phyloP scores from a whole-genome alignment of 2,888 invertebrate genomes.

The Tinea pellionella region DNA sequence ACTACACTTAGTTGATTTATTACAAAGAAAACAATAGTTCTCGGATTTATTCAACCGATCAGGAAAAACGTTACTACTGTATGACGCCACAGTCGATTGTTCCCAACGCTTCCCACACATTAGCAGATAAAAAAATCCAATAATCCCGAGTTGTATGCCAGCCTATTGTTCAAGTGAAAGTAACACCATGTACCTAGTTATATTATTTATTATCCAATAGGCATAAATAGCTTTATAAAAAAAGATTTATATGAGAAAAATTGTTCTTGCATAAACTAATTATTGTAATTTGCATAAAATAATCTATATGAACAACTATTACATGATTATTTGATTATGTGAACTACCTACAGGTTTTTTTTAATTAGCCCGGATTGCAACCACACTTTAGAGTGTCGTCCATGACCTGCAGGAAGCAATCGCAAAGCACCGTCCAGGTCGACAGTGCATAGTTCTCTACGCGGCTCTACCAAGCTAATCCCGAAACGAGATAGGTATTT shows the following conservation, averaged over 20 bases:
- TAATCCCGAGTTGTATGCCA: not conserved
- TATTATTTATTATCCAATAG: slow-evolving; percentile 4
- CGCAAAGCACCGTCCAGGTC: too few relatives aligned
- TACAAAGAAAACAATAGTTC: not conserved
- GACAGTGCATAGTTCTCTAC: too few relatives aligned
- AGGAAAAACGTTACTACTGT: slow-evolving; percentile 11
- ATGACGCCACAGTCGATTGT: slow-evolving; percentile 34
- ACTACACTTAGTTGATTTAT: not conserved
- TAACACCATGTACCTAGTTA: slow-evolving; percentile 18
- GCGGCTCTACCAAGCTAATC: too few relatives aligned
- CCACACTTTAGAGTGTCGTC: too few relatives aligned
- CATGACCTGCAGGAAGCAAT: too few relatives aligned
- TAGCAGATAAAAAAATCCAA: slow-evolving; percentile 4
- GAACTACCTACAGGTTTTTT: too few relatives aligned
- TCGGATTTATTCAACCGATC: not conserved
- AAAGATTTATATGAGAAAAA: not conserved
- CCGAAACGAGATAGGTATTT: too few relatives aligned
- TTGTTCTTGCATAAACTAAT: not conserved
- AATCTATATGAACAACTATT: too few relatives aligned
- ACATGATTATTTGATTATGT: too few relatives aligned
- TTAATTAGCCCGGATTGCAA: too few relatives aligned
- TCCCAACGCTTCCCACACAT: slow-evolving; percentile 25
- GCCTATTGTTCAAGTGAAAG: slow-evolving; percentile 53
- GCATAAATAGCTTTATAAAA: not conserved
- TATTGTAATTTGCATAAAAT: not conserved